A percentile compares a stretch with the other conserved stretches of the same genome.
Conservation (phyloP, 2,113 vertebrate genomes). For the Thamnophis sirtalis region DNA sequence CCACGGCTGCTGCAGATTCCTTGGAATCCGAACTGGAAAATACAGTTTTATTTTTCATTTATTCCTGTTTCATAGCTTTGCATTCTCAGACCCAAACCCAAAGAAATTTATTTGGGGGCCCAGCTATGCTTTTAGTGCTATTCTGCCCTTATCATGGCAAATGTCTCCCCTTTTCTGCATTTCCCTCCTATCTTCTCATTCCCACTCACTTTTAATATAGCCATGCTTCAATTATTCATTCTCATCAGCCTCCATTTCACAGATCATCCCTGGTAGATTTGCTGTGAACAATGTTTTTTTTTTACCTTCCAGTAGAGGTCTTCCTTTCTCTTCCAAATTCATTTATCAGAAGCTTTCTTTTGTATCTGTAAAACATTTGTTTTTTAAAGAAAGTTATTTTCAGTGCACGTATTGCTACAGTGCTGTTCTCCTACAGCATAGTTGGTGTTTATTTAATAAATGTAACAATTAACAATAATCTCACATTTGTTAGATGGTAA, state of each 20-base stretch:
- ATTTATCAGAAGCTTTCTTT: slow-evolving; percentile 85
- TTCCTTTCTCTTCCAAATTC: slow-evolving; percentile 82
- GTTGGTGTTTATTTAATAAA: neutral
- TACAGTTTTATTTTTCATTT: neutral
- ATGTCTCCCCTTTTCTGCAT: neutral
- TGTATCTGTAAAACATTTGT: slow-evolving; percentile 75
- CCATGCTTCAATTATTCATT: neutral
- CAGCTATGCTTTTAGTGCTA: neutral
- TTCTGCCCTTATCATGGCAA: neutral
- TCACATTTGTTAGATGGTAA: neutral
- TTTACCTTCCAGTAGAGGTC: slow-evolving; percentile 87
- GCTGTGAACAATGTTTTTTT: neutral
- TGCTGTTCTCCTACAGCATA: neutral
- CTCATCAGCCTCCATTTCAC: neutral
- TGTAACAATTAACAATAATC: neutral
- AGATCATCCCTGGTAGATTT: neutral
- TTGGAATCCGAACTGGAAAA: slow-evolving; percentile 84
- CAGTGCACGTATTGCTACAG: too few relatives aligned
- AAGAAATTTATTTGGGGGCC: neutral
- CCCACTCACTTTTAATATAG: neutral
- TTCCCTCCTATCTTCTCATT: neutral
- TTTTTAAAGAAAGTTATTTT: neutral
- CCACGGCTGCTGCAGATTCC: slow-evolving; percentile 70
- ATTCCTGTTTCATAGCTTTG: neutral
- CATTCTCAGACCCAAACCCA: neutral